Conservation (phyloP, 2,797 vertebrate genomes). For the Balearica regulorum region DNA sequence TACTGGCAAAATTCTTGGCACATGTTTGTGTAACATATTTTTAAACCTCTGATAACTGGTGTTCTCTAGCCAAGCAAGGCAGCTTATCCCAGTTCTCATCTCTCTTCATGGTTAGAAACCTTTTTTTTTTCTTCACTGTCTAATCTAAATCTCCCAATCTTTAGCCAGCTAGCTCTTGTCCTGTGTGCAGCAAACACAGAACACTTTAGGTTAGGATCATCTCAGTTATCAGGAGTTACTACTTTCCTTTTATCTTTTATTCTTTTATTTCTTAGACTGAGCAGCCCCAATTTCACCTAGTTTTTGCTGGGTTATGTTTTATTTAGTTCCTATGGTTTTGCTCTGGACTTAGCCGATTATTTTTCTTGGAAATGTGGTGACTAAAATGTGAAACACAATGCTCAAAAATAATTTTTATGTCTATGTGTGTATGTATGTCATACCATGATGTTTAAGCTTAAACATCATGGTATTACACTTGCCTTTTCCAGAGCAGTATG, state of each 20-base stretch:
- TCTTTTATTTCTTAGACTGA: not conserved
- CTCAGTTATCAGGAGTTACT: not conserved
- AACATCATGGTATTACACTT: not conserved
- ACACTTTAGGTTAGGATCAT: not conserved
- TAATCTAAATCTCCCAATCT: not conserved
- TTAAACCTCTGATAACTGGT: not conserved
- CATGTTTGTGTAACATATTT: fast-evolving
- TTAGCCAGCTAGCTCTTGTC: not conserved
- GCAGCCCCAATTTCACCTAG: not conserved
- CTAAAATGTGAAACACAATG: not conserved
- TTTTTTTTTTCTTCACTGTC: not conserved
- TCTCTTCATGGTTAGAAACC: not conserved
- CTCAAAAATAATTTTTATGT: not conserved
- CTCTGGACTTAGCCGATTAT: not conserved
- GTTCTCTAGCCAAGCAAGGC: not conserved
- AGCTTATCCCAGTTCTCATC: not conserved
- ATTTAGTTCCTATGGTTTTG: not conserved
- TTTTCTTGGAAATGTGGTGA: not conserved
- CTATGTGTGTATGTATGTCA: not conserved
- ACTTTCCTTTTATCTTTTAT: not conserved
- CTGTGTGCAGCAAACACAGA: not conserved
- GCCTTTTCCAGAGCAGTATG: not conserved
- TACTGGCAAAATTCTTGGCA: not conserved
- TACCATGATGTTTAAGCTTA: not conserved
- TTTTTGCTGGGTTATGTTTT: not conserved